Conservation (phyloP, 2,888 invertebrate genomes). For the Acronicta alni region DNA sequence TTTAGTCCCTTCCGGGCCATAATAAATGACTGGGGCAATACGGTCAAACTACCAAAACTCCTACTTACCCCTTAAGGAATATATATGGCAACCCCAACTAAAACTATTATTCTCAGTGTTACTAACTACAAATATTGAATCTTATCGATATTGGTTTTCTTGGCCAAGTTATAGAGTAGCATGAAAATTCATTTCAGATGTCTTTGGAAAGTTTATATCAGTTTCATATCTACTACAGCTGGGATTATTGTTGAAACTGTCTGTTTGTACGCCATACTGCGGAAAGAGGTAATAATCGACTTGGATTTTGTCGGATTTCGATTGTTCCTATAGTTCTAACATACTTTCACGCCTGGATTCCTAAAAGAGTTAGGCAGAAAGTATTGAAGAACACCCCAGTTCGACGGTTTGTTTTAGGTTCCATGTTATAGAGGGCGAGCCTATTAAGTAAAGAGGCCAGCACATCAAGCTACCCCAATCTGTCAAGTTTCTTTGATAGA, state of each 20-base stretch:
- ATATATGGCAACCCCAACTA: constrained; percentile 49
- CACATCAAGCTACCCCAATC: no score
- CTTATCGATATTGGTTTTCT: constrained; percentile 69
- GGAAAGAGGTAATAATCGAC: constrained; percentile 27
- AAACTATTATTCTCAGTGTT: constrained; percentile 62
- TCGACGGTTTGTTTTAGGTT: no score
- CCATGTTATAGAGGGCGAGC: no score
- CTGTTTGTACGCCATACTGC: constrained; percentile 23
- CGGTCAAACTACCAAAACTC: constrained; percentile 45
- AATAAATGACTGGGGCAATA: constrained; percentile 54
- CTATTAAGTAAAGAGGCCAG: no score
- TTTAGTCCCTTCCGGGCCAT: constrained; percentile 45
- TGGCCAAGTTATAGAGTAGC: constrained; percentile 49
- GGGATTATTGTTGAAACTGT: constrained; percentile 37
- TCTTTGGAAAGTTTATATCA: constrained; percentile 52
- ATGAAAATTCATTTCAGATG: constrained; percentile 59
- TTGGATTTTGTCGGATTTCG: constrained; percentile 1
- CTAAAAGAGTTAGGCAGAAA: no score
- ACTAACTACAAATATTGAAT: constrained; percentile 71
- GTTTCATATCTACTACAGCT: constrained; percentile 46
- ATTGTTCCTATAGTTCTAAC: no score
- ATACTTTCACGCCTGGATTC: no score
- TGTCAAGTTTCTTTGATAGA: no score
- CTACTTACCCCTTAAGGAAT: constrained; percentile 37
- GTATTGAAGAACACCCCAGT: no score